Percentiles rank a stretch among this genome's conserved stretches.
phyloP scores from a whole-genome alignment of 2,113 vertebrate genomes.

The Phrynosoma blainvillii region DNA sequence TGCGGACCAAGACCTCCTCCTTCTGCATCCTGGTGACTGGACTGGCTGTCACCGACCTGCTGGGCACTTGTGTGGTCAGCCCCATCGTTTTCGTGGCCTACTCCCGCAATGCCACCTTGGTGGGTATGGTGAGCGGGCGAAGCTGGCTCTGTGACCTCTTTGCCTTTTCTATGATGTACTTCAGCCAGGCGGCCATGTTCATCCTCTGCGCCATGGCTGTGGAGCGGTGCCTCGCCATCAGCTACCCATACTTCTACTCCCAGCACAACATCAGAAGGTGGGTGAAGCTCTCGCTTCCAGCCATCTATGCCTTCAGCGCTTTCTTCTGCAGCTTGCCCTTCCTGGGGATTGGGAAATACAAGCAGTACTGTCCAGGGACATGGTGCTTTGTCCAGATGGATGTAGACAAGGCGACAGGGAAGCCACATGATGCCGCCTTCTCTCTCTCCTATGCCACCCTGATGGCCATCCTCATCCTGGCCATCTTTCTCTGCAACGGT shows the following conservation, averaged over 20 bases:
- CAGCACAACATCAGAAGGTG: constrained; percentile 76
- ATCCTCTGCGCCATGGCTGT: constrained; percentile 89
- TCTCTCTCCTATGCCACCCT: constrained; percentile 86
- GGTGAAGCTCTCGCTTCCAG: constrained; percentile 77
- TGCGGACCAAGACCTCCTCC: constrained; percentile 79
- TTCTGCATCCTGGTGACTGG: constrained; percentile 90
- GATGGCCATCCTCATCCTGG: constrained; percentile 81
- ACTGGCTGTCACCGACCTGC: constrained; percentile 85
- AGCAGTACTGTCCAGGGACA: constrained; percentile 89
- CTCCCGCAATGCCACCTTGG: constrained; percentile 75
- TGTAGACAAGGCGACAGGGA: neutral
- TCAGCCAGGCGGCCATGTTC: constrained; percentile 86
- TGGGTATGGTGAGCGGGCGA: constrained; percentile 62
- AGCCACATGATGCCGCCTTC: constrained; percentile 75
- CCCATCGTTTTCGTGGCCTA: constrained; percentile 88
- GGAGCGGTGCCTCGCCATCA: constrained; percentile 91
- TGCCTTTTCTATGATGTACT: constrained; percentile 88
- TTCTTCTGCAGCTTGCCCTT: constrained; percentile 84
- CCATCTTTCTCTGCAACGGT: constrained; percentile 85
- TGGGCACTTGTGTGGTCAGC: constrained; percentile 89
- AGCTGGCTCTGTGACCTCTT: constrained; percentile 79
- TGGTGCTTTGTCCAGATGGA: constrained; percentile 92
- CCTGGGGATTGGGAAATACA: constrained; percentile 80
- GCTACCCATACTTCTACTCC: constrained; percentile 88
- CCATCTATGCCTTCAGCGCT: constrained; percentile 80